Conservation (phyloP, 2,113 vertebrate species). For the Platysternon megacephalum region DNA sequence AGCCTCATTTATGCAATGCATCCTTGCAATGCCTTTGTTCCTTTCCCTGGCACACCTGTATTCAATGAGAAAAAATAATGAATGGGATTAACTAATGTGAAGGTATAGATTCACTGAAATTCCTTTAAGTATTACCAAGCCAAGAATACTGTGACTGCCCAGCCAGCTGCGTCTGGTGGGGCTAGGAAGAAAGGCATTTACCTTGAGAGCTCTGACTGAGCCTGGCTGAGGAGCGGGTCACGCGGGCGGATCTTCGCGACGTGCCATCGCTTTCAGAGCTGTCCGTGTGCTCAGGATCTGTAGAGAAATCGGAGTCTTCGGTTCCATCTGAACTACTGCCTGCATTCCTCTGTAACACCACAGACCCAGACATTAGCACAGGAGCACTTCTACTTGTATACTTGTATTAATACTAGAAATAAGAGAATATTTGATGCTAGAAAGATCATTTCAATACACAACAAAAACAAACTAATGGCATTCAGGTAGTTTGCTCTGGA, state of each 20-base stretch:
- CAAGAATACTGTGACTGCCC: background rate
- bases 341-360: constrained; percentile 88
- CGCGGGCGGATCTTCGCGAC: constrained; percentile 87
- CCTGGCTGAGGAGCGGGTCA: constrained; percentile 95
- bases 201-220: constrained; percentile 98
- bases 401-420: background rate
- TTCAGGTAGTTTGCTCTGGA: accelerated
- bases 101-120: background rate
- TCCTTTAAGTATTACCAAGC: background rate
- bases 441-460: background rate
- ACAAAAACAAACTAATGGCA: background rate
- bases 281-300: constrained; percentile 96
- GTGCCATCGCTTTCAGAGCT: constrained; percentile 96
- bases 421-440: background rate
- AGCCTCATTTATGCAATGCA: background rate
- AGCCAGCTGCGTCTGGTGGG: background rate
- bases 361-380: constrained; percentile 52
- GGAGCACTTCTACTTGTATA: background rate
- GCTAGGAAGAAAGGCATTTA: constrained; percentile 36
- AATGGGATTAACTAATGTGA: background rate
- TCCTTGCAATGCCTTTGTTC: background rate
- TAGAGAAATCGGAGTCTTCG: constrained; percentile 97
- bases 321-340: constrained; percentile 97
- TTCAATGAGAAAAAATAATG: background rate
- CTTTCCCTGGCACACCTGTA: background rate